A percentile compares a stretch with the other conserved stretches of the same genome.
Evolutionary conservation across 2,113 vertebrate genomes (phyloP).

Genomic region (Misgurnus anguillicaudatus): DNA sequence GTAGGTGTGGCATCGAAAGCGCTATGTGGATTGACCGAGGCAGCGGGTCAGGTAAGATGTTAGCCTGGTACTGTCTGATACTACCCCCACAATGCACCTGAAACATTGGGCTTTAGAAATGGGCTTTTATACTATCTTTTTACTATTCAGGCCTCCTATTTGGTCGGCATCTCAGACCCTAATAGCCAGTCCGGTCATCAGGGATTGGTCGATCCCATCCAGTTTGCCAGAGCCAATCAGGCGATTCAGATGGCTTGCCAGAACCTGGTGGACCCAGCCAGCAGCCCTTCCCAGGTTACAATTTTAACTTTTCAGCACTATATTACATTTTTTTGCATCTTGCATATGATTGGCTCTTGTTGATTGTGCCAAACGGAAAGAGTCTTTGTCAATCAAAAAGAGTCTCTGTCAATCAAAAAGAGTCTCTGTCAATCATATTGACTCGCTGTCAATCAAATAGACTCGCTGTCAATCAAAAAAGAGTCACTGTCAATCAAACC

Average conservation of each 20-base stretch:
- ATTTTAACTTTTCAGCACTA: background rate
- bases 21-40: slow-evolving; percentile 94
- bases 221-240: slow-evolving; percentile 95
- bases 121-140: background rate
- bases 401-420: too few relatives aligned
- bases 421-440: too few relatives aligned
- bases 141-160: slow-evolving; percentile 85
- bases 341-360: slow-evolving; percentile 9
- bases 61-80: slow-evolving; percentile 1
- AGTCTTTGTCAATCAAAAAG: too few relatives aligned
- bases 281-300: slow-evolving; percentile 94
- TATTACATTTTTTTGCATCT: background rate
- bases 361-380: background rate
- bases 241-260: slow-evolving; percentile 99
- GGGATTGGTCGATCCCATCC: slow-evolving; percentile 96
- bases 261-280: slow-evolving; percentile 93
- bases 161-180: slow-evolving; percentile 96
- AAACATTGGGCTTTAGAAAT: background rate
- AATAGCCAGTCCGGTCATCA: slow-evolving; percentile 97
- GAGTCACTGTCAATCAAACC: too few relatives aligned
- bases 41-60: slow-evolving; percentile 90
- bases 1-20: slow-evolving; percentile 95
- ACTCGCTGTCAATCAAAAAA: too few relatives aligned
- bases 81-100: background rate
- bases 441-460: too few relatives aligned